Conservation (phyloP, 2,888 invertebrate genomes). For the Ophraella communa region DNA sequence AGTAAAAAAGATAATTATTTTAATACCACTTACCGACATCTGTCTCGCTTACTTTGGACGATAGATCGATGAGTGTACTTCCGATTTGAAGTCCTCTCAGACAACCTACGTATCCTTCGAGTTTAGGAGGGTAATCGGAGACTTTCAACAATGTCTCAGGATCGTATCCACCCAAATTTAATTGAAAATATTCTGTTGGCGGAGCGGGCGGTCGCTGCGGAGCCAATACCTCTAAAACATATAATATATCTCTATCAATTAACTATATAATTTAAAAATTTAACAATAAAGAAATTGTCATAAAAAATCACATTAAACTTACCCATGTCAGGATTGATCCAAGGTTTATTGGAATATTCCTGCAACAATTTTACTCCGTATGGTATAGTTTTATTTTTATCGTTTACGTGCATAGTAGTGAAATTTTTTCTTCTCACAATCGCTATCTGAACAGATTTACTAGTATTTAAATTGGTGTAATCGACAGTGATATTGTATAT, state of each 20-base stretch:
- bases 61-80: constrained; percentile 78
- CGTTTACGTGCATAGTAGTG: constrained; percentile 83
- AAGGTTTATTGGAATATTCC: constrained; percentile 84
- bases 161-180: constrained; percentile 87
- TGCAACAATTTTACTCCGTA: constrained; percentile 74
- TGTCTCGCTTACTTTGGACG: constrained; percentile 72
- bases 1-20: too few species aligned
- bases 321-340: constrained; percentile 84
- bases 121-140: constrained; percentile 60
- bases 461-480: constrained; percentile 76
- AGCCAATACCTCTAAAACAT: constrained; percentile 75
- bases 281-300: not conserved
- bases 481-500: constrained; percentile 81
- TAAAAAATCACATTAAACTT: too few species aligned
- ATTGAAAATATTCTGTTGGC: constrained; percentile 87
- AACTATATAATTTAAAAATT: not conserved
- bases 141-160: constrained; percentile 72
- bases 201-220: constrained; percentile 89
- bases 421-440: constrained; percentile 75
- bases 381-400: constrained; percentile 73
- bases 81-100: constrained; percentile 87
- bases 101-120: constrained; percentile 85
- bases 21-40: constrained; percentile 65
- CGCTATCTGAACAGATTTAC: constrained; percentile 88
- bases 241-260: not conserved